Evolutionary conservation across 2,797 vertebrate species (phyloP), one percentile per base, ranked within the genome.

Genomic region (Pseudopleuronectes americanus): DNA sequence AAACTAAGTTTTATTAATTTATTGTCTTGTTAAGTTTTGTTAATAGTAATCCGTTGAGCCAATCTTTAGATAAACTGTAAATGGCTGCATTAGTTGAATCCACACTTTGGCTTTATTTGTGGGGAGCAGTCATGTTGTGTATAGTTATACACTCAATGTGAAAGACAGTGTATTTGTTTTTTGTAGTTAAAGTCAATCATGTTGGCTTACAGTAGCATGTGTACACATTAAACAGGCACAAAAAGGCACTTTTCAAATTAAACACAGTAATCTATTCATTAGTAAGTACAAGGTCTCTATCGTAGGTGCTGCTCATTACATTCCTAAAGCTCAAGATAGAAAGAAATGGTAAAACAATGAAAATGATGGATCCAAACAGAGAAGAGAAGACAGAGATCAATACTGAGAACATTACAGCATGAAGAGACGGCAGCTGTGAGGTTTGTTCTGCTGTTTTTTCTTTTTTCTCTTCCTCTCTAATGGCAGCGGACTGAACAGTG

Each of bases 401-500:
- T 64, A 21, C 26, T 9, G 57, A 67, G 63, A 65, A 47, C 36
- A 60, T 22, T 21, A 1, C 64, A 63, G 24, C 31, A 63, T 64
- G 59, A 57, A 53, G 48, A 17, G 22, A 48, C 3, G 4, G 64
- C 57, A 45, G 64, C 56, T 23, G 61, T 57, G 10, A 10, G 33
- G 24, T 68, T 21, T 48, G 38, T 66, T 59, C 36, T 58, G 23
- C n/a, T n/a, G 38, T 45, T 41, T 51, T 71, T 54, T 56, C 2
- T 57, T 63, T 9, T 12, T 58, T 13, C 16, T 21, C 16, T n/a
- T 36, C 36, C 22, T 72, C 33, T 66, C 12, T 72, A 64, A 76
- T 22, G 68, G 67, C 85, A 69, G 76, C 7, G 8, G 74, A 81
- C 62, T 88, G 86, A 81, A 53, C 85, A 80, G 68, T 53, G 45